phyloP scores from a whole-genome alignment of 2,797 vertebrate genomes.

The Etheostoma perlongum region DNA sequence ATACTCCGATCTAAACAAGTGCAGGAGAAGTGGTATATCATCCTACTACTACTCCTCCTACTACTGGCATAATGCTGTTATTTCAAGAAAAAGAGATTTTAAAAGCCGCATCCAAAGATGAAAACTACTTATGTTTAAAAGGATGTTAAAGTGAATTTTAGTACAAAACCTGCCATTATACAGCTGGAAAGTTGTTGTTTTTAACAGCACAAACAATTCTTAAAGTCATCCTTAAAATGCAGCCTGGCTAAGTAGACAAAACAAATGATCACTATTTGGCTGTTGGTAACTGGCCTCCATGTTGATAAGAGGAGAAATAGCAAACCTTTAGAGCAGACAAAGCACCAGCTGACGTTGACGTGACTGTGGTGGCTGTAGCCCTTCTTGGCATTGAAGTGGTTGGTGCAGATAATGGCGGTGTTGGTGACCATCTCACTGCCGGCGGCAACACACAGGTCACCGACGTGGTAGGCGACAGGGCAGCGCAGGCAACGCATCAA shows the following conservation, averaged over 20 bases:
- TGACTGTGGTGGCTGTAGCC: constrained; percentile 95
- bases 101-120: background rate
- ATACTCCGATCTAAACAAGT: too few species aligned
- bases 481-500: constrained; percentile 96
- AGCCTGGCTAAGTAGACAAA: background rate
- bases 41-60: too few species aligned
- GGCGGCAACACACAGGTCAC: constrained; percentile 92
- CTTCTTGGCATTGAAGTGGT: constrained; percentile 94
- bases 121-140: background rate
- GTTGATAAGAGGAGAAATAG: accelerated
- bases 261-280: background rate
- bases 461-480: constrained; percentile 93
- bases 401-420: constrained; percentile 92
- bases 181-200: background rate
- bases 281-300: background rate
- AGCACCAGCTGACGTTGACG: constrained; percentile 99
- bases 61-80: background rate
- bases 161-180: background rate
- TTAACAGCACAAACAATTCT: background rate
- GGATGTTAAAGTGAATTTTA: accelerated
- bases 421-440: constrained; percentile 92
- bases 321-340: constrained; percentile 97
- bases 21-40: too few species aligned
- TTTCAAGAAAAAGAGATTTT: background rate
- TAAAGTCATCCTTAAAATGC: too few species aligned